Conservation (phyloP, 2,888 invertebrate species). For the Lissonota sp. region DNA sequence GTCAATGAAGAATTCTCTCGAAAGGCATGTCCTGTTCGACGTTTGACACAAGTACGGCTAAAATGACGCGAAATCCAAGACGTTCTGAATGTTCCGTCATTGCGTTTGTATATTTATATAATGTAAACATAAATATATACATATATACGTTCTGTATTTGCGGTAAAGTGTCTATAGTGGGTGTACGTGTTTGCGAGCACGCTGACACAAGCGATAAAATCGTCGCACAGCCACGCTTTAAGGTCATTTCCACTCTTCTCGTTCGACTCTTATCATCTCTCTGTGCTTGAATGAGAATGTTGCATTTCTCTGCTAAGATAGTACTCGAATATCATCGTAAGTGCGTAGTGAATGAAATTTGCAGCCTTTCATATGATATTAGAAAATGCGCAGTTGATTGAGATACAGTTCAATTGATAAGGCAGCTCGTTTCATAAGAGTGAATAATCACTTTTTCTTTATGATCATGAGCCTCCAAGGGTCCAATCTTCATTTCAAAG, state of each 20-base stretch:
- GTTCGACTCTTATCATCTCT: conserved; percentile 9
- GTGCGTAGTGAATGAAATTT: conserved; percentile 2
- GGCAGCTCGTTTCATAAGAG: too few species aligned
- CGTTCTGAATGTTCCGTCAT: conserved; percentile 4
- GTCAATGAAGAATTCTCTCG: background rate
- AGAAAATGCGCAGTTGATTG: too few species aligned
- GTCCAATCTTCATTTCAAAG: too few species aligned
- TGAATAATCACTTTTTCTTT: too few species aligned
- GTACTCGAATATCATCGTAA: conserved; percentile 5
- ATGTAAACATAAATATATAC: conserved; percentile 1
- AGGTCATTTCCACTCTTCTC: conserved; percentile 43
- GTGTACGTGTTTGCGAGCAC: conserved; percentile 54
- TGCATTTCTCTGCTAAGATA: background rate
- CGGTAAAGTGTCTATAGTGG: conserved; percentile 12
- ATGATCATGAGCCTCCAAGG: too few species aligned
- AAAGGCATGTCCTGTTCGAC: background rate
- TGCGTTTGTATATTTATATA: too few species aligned
- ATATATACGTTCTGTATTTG: conserved; percentile 9
- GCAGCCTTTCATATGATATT: too few species aligned
- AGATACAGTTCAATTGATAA: too few species aligned
- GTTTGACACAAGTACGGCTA: conserved; percentile 1
- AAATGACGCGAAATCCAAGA: conserved; percentile 30
- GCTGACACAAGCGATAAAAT: conserved; percentile 29
- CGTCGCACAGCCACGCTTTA: conserved; percentile 20
- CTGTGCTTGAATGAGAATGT: conserved; percentile 17